Base-by-base conservation (phyloP, 1,140 invertebrate genomes). In the Bombus superbus region DNA sequence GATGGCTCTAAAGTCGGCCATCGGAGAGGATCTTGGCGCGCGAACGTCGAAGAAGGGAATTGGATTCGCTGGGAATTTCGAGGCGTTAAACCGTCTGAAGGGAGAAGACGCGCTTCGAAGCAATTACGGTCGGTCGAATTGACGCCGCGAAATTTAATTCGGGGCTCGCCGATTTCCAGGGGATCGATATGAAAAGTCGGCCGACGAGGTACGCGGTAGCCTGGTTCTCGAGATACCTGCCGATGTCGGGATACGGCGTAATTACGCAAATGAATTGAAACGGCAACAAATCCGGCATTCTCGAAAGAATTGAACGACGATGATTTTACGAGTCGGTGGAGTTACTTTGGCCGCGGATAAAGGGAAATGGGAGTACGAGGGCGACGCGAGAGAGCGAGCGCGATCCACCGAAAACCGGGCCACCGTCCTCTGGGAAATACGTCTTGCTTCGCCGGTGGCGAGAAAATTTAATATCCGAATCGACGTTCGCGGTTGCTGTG, bases 401-500 rank as follows among this genome's bases (percentile, higher is more conserved):
- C 83, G 85, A 66, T 15, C 73, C 73, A 59, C 75, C 78, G 74
- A 74, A 64, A 82, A 44, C 32, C 69, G 44, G 81, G 68, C 57
- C 40, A 47, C 18, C n/a, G 59, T 77, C 88, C 88, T 77, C 64
- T 89, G 88, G 89, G 89, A 90, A 88, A 90, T 90, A 79, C 83
- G 74, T 42, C 64, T 80, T 44, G 53, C 59, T 64, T 66, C 75
- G 69, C 64, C 68, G 72, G 18, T 53, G 25, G 59, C 74, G 81
- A 86, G 88, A 76, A 89, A 89, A 90, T 91, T 90, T 90, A 91
- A 91, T 91, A 91, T 91, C 87, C 82, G 89, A 83, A 90, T 90
- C 75, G 85, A 90, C 89, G 76, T 79, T 79, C 69, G 47, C 57
- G 38, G 57, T n/a, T 22, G 47, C 40, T 4, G 4, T 62, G 28